Evolutionary conservation across 2,888 invertebrate genomes (phyloP).

Genomic region (Hartigia nigra): DNA sequence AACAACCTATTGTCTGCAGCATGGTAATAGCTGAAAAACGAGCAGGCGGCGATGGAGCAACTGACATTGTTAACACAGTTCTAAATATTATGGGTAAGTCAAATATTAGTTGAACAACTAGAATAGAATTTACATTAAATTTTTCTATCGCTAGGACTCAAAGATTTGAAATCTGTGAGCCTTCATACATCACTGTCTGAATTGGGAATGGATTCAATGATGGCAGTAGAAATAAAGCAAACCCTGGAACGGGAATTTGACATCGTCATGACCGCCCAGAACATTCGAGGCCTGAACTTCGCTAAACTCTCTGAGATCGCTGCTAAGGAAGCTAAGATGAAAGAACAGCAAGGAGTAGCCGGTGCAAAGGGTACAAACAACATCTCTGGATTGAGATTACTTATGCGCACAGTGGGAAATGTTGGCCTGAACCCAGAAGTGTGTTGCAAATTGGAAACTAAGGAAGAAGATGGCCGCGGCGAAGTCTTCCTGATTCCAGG

Average conservation of each 20-base stretch:
- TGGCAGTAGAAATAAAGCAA: conserved; percentile 97
- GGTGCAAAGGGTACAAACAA: conserved; percentile 19
- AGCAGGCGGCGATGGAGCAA: conserved; percentile 71
- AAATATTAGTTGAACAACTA: conserved; percentile 64
- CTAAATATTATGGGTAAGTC: conserved; percentile 69
- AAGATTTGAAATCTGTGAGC: conserved; percentile 73
- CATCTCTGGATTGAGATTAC: conserved; percentile 41
- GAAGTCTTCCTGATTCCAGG: conserved; percentile 63
- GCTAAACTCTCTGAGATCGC: conserved; percentile 69
- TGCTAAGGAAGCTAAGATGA: conserved; percentile 23
- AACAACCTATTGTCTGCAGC: conserved; percentile 77
- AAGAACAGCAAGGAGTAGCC: background rate
- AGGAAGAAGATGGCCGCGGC: conserved; percentile 34
- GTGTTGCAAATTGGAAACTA: conserved; percentile 43
- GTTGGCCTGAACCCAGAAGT: conserved; percentile 28
- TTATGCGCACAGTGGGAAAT: conserved; percentile 35
- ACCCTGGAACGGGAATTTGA: conserved; percentile 91
- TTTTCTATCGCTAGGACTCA: conserved; percentile 48
- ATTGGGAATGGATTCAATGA: conserved; percentile 96
- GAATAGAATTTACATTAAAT: background rate
- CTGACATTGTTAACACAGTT: conserved; percentile 79
- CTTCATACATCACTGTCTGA: conserved; percentile 84
- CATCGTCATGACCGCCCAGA: conserved; percentile 85
- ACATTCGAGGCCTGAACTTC: conserved; percentile 84
- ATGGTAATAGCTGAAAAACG: conserved; percentile 91